Percentiles rank a stretch among this genome's conserved stretches.
These are phyloP conservation scores for Ochlodes sylvanus DNA, from an alignment of 2,888 invertebrate species.

Conservation along the genomic window DNA sequence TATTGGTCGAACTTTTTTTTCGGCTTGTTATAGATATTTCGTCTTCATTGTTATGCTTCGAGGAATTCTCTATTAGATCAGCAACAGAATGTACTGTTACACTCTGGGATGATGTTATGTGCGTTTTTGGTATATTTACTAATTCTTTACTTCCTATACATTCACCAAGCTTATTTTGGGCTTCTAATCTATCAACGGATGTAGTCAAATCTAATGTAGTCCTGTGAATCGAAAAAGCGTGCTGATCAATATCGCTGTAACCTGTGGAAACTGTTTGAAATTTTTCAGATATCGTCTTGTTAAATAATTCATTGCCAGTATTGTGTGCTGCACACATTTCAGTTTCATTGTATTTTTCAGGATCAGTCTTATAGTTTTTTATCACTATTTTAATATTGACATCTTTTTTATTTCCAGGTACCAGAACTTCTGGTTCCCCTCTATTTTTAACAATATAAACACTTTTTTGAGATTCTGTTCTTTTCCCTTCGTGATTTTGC, in stretches of 20 bases:
- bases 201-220: constrained; percentile 57
- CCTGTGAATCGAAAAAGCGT: constrained; percentile 58
- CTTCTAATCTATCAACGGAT: constrained; percentile 49
- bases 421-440: constrained; percentile 43
- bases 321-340: constrained; percentile 5
- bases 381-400: constrained; percentile 68
- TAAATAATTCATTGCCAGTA: constrained; percentile 51
- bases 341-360: constrained; percentile 21
- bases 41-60: constrained; percentile 23
- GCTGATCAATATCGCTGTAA: constrained; percentile 55
- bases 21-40: not conserved
- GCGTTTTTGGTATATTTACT: constrained; percentile 22
- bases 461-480: constrained; percentile 47
- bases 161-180: constrained; percentile 40
- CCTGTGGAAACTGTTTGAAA: constrained; percentile 68
- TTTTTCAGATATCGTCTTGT: constrained; percentile 62
- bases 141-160: constrained; percentile 49
- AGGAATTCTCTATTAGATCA: constrained; percentile 27
- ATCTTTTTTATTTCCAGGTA: constrained; percentile 56
- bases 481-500: not conserved
- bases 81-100: constrained; percentile 13
- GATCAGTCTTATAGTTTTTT: constrained; percentile 59
- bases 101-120: constrained; percentile 26
- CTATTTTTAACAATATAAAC: constrained; percentile 56
- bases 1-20: constrained; percentile 25